Evolutionary conservation across 2,888 invertebrate genomes (phyloP).

Genomic region (Cataglyphis albicans): DNA sequence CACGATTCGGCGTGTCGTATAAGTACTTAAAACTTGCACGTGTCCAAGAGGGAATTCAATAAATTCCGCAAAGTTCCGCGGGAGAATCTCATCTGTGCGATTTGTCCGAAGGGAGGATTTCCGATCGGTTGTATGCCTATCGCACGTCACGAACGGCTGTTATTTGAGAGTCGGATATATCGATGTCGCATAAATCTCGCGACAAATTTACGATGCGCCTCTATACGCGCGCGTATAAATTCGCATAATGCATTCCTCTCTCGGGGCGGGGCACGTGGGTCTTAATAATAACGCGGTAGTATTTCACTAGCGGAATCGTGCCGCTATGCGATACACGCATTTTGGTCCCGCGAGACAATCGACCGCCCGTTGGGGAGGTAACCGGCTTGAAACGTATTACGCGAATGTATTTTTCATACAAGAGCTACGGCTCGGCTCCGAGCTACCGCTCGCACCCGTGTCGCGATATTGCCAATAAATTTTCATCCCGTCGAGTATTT

Average conservation of each 20-base stretch:
- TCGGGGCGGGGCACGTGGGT: neutral
- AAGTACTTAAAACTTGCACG: slow-evolving; percentile 52
- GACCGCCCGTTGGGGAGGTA: slow-evolving; percentile 36
- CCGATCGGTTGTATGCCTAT: slow-evolving; percentile 15
- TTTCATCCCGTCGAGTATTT: slow-evolving; percentile 63
- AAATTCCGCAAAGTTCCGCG: slow-evolving; percentile 40
- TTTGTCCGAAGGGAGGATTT: slow-evolving; percentile 15
- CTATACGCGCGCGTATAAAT: slow-evolving; percentile 38
- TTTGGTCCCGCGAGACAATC: slow-evolving; percentile 57
- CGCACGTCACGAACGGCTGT: neutral
- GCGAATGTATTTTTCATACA: slow-evolving; percentile 37
- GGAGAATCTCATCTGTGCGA: slow-evolving; percentile 47
- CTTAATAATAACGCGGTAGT: slow-evolving; percentile 51
- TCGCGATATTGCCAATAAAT: slow-evolving; percentile 68
- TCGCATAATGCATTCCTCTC: slow-evolving; percentile 46
- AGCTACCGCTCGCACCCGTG: slow-evolving; percentile 29
- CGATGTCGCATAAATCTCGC: slow-evolving; percentile 41
- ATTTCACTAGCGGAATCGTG: slow-evolving; percentile 43
- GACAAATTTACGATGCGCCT: slow-evolving; percentile 41
- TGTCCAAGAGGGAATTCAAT: slow-evolving; percentile 46
- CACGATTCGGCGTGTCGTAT: slow-evolving; percentile 24
- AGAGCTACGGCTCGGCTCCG: slow-evolving; percentile 18
- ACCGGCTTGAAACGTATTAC: slow-evolving; percentile 37
- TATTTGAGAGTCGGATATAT: slow-evolving; percentile 28
- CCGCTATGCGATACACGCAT: slow-evolving; percentile 32